Percentiles rank a stretch among this genome's conserved stretches.
Evolutionary conservation across 2,888 invertebrate genomes (phyloP).

Genomic region (Prosopocoilus inquinatus): DNA sequence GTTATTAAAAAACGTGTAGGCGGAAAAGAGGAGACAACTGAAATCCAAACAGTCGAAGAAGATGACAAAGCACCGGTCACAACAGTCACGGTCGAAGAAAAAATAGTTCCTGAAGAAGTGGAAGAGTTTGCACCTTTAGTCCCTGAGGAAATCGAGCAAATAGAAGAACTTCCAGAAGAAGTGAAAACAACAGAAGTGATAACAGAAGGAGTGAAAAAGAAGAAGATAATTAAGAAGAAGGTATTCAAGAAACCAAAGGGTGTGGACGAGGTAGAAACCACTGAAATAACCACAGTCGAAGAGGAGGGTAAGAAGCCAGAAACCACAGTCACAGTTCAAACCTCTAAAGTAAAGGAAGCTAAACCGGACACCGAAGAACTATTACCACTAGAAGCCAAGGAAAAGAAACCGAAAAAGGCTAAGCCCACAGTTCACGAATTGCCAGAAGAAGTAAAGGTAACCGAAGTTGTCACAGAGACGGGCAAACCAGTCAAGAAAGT

Average conservation of each 20-base stretch:
- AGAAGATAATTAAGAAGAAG: constrained; percentile 41
- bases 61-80: constrained; percentile 49
- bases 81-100: constrained; percentile 45
- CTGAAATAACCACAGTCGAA: constrained; percentile 41
- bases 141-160: constrained; percentile 27
- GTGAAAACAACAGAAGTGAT: constrained; percentile 45
- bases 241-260: constrained; percentile 48
- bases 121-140: constrained; percentile 30
- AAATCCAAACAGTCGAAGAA: constrained; percentile 50
- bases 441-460: constrained; percentile 37
- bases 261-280: constrained; percentile 40
- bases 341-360: constrained; percentile 10
- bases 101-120: constrained; percentile 33
- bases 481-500: constrained; percentile 38
- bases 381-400: constrained; percentile 18
- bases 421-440: constrained; percentile 21
- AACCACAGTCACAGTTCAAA: constrained; percentile 34
- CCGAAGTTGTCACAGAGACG: constrained; percentile 41
- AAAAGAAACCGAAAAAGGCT: constrained; percentile 25
- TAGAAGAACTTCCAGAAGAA: constrained; percentile 34
- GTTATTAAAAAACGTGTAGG: constrained; percentile 39
- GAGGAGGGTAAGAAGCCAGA: constrained; percentile 41
- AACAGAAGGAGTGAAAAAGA: constrained; percentile 34
- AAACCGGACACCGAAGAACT: constrained; percentile 21
- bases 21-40: constrained; percentile 44